phyloP scores from a whole-genome alignment of 1,140 invertebrate genomes.

The Caerostris darwini region DNA sequence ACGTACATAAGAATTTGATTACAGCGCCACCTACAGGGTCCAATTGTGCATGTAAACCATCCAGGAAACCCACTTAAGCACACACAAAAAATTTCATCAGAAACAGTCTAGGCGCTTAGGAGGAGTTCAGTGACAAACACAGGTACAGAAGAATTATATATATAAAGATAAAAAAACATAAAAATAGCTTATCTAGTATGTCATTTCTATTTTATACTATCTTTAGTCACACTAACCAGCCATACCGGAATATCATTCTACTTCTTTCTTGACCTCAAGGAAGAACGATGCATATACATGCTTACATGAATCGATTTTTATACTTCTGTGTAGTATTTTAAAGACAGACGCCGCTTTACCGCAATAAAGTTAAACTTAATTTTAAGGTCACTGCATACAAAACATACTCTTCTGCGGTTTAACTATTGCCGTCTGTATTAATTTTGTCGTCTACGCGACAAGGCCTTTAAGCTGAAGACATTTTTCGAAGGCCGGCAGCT shows the following conservation, averaged over 20 bases:
- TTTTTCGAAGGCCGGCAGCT: slow-evolving; percentile 41
- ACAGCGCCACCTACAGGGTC: too few relatives aligned
- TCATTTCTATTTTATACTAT: too few relatives aligned
- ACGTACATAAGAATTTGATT: too few relatives aligned
- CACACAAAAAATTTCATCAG: too few relatives aligned
- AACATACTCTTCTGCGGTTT: neutral
- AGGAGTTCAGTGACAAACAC: too few relatives aligned
- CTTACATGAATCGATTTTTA: neutral
- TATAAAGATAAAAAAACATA: too few relatives aligned
- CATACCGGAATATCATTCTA: neutral
- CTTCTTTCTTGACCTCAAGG: neutral
- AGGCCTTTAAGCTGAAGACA: neutral
- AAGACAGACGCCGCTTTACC: neutral
- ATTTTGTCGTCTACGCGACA: neutral
- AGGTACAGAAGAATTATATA: too few relatives aligned
- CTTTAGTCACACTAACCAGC: too few relatives aligned
- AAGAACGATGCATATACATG: neutral
- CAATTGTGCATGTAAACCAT: too few relatives aligned
- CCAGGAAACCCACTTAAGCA: too few relatives aligned
- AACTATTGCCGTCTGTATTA: slow-evolving; percentile 13
- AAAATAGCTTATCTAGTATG: too few relatives aligned
- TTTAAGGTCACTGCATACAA: slow-evolving; percentile 16
- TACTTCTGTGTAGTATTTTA: neutral
- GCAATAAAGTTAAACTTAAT: neutral
- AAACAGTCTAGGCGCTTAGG: too few relatives aligned